Base-by-base conservation (phyloP, 2,888 invertebrate species). In the Ormyrus pomaceus region DNA sequence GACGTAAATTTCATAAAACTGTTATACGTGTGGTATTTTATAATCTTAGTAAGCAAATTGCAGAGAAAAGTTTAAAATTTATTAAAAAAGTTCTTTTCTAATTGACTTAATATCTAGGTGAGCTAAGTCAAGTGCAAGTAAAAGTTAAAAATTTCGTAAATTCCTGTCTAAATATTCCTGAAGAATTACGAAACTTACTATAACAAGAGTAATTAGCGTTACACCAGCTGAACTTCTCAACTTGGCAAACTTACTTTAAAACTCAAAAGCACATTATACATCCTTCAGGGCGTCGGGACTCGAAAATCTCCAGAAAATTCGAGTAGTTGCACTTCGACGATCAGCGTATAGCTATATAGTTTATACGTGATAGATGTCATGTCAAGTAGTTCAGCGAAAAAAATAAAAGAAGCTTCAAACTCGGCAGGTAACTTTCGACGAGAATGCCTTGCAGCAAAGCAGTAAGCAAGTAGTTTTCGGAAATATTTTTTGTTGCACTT, bases 181-280 rank as follows among this genome's bases (percentile, higher is more conserved):
- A 65, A 58, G 65, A 74, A 56, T 65, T 74, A 50, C 6, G 7
- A 64, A 77, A 62, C 56, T 77, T 64, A 7, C 56, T 10, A 64
- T 50, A 19, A n/a, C n/a, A 7, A 50, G 48, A 70, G 61, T 58
- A 77, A 77, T 77, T 77, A 68, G 61, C 19, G 62, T 62, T 62
- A 45, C 61, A 58, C 7, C 10, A 61, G 75, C 10, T 77, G 13
- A 77, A 77, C 50, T 77, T 70, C 50, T 59, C 10, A 48, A 59
- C 70, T 70, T 70, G 7, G 46, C 65, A 55, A 70, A 77, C 70
- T 68, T 75, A 68, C 68, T 77, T 70, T 50, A 77, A 76, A 77
- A 77, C 77, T 77, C 64, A 48, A 75, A 77, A 70, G 62, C 64
- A 50, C 56, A 56, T 77, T 70, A 64, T 64, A 50, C 11, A 70